Evolutionary conservation across 2,888 invertebrate genomes (phyloP).

Genomic region (Chloroclystis v-ata): DNA sequence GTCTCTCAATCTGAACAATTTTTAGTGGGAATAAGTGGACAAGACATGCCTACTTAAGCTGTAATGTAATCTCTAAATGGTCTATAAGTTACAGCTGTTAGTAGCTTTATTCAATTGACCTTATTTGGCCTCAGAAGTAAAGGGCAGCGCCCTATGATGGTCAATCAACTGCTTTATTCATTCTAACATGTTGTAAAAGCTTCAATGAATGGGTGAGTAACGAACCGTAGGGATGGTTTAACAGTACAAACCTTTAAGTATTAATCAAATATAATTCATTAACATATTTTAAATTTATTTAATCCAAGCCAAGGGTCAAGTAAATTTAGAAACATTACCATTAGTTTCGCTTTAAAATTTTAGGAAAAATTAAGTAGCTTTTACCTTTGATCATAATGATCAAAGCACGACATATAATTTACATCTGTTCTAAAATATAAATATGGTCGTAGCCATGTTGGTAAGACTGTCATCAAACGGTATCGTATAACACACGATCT

Average conservation of each 20-base stretch:
- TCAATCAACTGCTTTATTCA: conserved; percentile 40
- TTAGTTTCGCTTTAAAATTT: not conserved
- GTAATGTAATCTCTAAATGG: conserved; percentile 21
- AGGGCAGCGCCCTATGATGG: conserved; percentile 55
- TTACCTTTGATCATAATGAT: not conserved
- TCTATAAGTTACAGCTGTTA: conserved; percentile 31
- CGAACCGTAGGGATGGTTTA: conserved; percentile 3
- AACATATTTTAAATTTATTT: no score
- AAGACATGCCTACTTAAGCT: conserved; percentile 9
- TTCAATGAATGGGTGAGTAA: conserved; percentile 22
- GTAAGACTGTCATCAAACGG: conserved; percentile 18
- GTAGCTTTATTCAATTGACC: conserved; percentile 63
- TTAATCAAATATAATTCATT: no score
- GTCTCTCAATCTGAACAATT: not conserved
- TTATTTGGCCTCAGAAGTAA: conserved; percentile 48
- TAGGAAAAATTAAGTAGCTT: not conserved
- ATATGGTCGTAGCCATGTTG: conserved; percentile 1
- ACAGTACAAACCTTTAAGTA: no score
- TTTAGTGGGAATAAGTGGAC: not conserved
- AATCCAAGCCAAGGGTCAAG: no score
- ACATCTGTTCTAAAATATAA: not conserved
- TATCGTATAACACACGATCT: conserved; percentile 35
- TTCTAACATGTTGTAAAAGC: conserved; percentile 21
- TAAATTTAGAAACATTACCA: not conserved
- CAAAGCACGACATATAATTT: not conserved